These are phyloP conservation scores for Margaritifera margaritifera DNA, from an alignment of 2,888 invertebrate species.

Conservation along the genomic window DNA sequence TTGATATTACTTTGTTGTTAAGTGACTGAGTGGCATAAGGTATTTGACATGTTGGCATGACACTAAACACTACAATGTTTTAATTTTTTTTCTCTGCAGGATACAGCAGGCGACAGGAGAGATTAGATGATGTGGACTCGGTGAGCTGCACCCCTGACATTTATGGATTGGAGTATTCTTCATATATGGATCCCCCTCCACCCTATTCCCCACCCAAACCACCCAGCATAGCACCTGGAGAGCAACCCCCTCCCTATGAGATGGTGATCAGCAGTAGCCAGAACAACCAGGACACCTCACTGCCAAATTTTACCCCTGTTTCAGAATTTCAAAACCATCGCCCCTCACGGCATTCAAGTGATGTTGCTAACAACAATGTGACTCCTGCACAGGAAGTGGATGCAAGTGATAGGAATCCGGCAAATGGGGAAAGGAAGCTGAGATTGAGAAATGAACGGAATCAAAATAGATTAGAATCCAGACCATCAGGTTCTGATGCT, in stretches of 20 bases:
- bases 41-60: not conserved
- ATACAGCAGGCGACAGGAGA: slow-evolving; percentile 44
- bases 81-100: slow-evolving; percentile 39
- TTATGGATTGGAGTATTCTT: slow-evolving; percentile 65
- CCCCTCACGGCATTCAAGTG: too few relatives aligned
- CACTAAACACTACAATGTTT: not conserved
- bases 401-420: not conserved
- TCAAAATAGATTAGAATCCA: too few relatives aligned
- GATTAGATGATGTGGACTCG: slow-evolving; percentile 62
- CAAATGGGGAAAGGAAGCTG: too few relatives aligned
- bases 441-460: too few relatives aligned
- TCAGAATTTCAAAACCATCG: too few relatives aligned
- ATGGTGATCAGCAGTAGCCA: slow-evolving; percentile 41
- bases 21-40: not conserved
- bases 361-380: too few relatives aligned
- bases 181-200: slow-evolving; percentile 70
- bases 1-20: too few relatives aligned
- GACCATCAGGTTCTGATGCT: too few relatives aligned
- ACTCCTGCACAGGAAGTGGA: too few relatives aligned
- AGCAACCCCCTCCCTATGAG: slow-evolving; percentile 68
- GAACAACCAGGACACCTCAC: slow-evolving; percentile 24
- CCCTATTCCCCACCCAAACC: slow-evolving; percentile 71
- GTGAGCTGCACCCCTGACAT: slow-evolving; percentile 65
- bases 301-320: not conserved
- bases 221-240: slow-evolving; percentile 48